Conservation (phyloP, 2,113 vertebrate genomes). For the Pantherophis guttatus region DNA sequence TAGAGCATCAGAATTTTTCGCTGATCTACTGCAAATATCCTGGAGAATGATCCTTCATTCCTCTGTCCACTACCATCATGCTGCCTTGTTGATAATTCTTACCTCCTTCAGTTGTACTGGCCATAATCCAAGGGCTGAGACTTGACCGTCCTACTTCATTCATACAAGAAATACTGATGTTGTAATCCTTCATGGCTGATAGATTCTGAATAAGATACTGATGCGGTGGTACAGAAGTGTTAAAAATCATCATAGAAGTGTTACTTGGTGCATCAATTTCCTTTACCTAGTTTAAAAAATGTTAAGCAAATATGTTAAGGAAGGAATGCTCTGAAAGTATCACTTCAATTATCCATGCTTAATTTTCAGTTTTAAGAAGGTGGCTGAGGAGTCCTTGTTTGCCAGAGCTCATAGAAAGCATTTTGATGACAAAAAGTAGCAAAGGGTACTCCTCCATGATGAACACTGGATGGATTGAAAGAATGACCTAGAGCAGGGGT, state of each 20-base stretch:
- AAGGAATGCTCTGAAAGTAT: not conserved
- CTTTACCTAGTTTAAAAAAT: constrained; percentile 73
- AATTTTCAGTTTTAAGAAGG: not conserved
- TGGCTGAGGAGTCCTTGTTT: not conserved
- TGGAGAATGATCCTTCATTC: not conserved
- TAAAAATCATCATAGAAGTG: constrained; percentile 56
- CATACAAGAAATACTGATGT: constrained; percentile 82
- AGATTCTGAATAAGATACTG: constrained; percentile 75
- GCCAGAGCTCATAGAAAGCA: not conserved
- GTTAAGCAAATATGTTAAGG: constrained; percentile 44
- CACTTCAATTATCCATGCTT: constrained; percentile 23
- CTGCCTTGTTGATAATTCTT: constrained; percentile 6
- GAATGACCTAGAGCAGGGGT: not conserved
- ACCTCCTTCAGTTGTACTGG: constrained; percentile 92
- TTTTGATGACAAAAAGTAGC: not conserved
- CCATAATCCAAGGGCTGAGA: constrained; percentile 73
- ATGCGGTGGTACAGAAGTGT: constrained; percentile 77
- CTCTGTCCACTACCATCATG: not conserved
- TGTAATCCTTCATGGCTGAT: constrained; percentile 80
- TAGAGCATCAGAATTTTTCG: not conserved
- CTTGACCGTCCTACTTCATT: constrained; percentile 86
- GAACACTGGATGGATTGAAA: not conserved
- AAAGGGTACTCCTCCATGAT: not conserved
- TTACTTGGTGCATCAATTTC: constrained; percentile 66
- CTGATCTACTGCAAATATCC: not conserved